Conservation (phyloP, 1,140 invertebrate genomes). For the Caenorhabditis inopinata region DNA sequence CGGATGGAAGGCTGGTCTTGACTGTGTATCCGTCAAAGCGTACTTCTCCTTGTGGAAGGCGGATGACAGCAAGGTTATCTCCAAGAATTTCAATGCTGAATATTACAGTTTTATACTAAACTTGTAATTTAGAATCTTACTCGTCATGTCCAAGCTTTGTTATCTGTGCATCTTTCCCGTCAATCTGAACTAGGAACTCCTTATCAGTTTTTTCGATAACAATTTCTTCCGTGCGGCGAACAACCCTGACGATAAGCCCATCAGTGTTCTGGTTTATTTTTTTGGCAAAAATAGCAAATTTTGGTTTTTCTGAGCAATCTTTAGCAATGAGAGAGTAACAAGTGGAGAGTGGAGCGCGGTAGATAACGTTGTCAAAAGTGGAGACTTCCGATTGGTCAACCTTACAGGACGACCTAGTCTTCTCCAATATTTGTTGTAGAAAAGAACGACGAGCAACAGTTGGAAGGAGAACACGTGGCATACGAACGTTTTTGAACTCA, state of each 20-base stretch:
- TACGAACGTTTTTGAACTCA: conserved; percentile 16
- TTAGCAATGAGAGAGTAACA: conserved; percentile 59
- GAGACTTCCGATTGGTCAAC: not conserved
- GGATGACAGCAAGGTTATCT: conserved; percentile 37
- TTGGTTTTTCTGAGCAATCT: conserved; percentile 56
- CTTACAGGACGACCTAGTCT: not conserved
- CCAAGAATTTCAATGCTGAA: conserved; percentile 42
- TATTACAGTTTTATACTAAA: not conserved
- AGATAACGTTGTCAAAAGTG: conserved; percentile 41
- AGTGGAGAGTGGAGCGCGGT: conserved; percentile 41
- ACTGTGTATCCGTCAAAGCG: conserved; percentile 52
- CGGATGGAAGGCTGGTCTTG: conserved; percentile 46
- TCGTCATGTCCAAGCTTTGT: conserved; percentile 33
- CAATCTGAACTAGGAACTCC: conserved; percentile 9
- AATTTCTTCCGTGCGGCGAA: conserved; percentile 35
- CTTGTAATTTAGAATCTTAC: not conserved
- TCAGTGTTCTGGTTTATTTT: conserved; percentile 26
- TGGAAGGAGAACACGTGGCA: conserved; percentile 16
- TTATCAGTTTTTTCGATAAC: conserved; percentile 6
- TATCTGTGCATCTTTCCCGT: not conserved
- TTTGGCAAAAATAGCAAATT: conserved; percentile 55
- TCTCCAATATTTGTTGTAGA: not conserved
- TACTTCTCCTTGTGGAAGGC: conserved; percentile 47
- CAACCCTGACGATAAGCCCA: conserved; percentile 47
- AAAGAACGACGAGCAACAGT: not conserved